These are phyloP conservation scores for Forbesichthys papilliferus DNA, from an alignment of 2,113 vertebrate genomes.

Conservation along the genomic window DNA sequence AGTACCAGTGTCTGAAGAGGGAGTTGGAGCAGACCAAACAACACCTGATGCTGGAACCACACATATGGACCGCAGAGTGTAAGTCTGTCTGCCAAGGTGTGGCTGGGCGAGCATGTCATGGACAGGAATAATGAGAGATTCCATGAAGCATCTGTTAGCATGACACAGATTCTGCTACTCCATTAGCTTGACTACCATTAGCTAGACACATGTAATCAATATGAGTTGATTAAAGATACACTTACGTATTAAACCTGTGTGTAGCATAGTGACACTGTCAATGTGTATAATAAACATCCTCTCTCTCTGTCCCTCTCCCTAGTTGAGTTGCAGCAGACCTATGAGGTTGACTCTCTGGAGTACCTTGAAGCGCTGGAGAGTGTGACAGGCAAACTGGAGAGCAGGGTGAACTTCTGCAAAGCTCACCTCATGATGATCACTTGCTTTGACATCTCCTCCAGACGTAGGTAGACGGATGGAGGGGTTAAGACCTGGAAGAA, in stretches of 20 bases:
- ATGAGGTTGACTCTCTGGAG: constrained; percentile 93
- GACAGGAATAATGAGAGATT: background rate
- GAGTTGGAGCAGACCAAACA: constrained; percentile 96
- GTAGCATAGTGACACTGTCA: too few relatives aligned
- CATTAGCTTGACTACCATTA: too few relatives aligned
- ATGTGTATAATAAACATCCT: background rate
- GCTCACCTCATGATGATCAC: constrained; percentile 99
- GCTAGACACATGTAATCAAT: too few relatives aligned
- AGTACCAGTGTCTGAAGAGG: constrained; percentile 94
- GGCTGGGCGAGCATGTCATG: background rate
- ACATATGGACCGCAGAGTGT: constrained; percentile 97
- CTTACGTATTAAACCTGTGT: too few relatives aligned
- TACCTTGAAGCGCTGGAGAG: constrained; percentile 94
- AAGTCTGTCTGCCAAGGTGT: constrained; percentile 66
- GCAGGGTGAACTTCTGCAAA: constrained; percentile 97
- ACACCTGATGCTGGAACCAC: constrained; percentile 94
- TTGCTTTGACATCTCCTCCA: constrained; percentile 94
- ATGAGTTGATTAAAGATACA: too few relatives aligned
- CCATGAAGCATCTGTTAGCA: background rate
- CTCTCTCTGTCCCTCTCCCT: constrained; percentile 21
- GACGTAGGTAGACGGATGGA: constrained; percentile 79
- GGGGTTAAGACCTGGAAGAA: background rate
- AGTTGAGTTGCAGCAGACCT: constrained; percentile 93
- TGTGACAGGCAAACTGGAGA: constrained; percentile 92
- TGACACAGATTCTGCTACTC: too few relatives aligned